Conservation (phyloP, 2,797 vertebrate genomes). For the Labeo calbasu region DNA sequence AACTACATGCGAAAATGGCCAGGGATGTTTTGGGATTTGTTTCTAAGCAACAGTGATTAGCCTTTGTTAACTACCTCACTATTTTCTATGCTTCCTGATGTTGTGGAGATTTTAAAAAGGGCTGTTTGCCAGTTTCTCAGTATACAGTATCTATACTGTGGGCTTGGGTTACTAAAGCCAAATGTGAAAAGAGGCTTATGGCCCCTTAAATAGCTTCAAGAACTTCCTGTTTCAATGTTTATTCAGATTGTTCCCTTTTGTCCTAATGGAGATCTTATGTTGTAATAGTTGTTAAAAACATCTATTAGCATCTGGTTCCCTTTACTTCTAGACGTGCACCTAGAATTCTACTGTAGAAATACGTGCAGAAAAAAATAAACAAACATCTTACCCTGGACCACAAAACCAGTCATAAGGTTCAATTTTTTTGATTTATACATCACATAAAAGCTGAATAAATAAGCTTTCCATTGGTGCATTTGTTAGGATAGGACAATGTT, state of each 20-base stretch:
- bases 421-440: no score
- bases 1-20: neutral
- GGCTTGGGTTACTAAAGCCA: constrained; percentile 21
- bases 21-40: constrained; percentile 11
- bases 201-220: constrained; percentile 17
- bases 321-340: neutral
- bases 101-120: neutral
- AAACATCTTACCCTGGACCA: neutral
- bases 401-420: no score
- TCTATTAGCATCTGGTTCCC: constrained; percentile 25
- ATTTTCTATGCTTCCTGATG: constrained; percentile 12
- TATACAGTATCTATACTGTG: neutral
- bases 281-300: constrained; percentile 13
- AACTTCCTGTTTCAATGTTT: constrained; percentile 26
- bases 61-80: constrained; percentile 6
- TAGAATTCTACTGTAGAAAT: neutral
- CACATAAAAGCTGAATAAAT: no score
- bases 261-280: constrained; percentile 6
- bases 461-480: no score
- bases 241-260: constrained; percentile 9
- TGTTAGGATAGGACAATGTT: no score
- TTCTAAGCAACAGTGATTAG: constrained; percentile 32
- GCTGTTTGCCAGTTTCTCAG: neutral
- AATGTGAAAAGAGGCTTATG: neutral
- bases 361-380: neutral